Conservation (phyloP, 2,888 invertebrate species). For the Acleris sparsana region DNA sequence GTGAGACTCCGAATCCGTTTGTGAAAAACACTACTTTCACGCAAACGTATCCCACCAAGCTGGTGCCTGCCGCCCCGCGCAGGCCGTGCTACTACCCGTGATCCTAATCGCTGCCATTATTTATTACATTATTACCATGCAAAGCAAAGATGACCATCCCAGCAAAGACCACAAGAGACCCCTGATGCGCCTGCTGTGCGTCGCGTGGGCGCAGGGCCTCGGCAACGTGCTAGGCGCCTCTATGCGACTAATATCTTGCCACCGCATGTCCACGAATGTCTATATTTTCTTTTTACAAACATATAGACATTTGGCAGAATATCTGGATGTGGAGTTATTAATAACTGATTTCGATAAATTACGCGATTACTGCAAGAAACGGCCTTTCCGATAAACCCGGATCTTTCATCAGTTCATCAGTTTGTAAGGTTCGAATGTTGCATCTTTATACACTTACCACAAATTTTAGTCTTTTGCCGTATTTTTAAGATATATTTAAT, state of each 20-base stretch:
- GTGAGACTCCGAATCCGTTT: slow-evolving; percentile 65
- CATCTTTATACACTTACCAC: not conserved
- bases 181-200: slow-evolving; percentile 52
- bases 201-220: slow-evolving; percentile 56
- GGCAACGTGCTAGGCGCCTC: slow-evolving; percentile 55
- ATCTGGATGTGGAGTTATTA: slow-evolving; percentile 47
- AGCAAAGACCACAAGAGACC: slow-evolving; percentile 46
- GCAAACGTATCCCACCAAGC: slow-evolving; percentile 69
- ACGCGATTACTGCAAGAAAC: not conserved
- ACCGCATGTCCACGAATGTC: slow-evolving; percentile 60
- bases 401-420: no score
- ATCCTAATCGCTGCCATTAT: slow-evolving; percentile 44
- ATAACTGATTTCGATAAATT: slow-evolving; percentile 36
- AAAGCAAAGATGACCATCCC: slow-evolving; percentile 39
- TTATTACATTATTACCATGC: slow-evolving; percentile 42
- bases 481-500: no score
- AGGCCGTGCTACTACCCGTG: slow-evolving; percentile 69
- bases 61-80: slow-evolving; percentile 70
- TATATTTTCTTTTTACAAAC: slow-evolving; percentile 62
- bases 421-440: not conserved
- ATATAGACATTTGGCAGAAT: slow-evolving; percentile 52
- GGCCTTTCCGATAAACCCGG: not conserved
- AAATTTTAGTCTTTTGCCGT: no score
- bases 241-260: slow-evolving; percentile 55
- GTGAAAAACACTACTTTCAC: slow-evolving; percentile 62